Evolutionary conservation across 2,797 vertebrate species (phyloP).

Genomic region (Darevskia nairensis): DNA sequence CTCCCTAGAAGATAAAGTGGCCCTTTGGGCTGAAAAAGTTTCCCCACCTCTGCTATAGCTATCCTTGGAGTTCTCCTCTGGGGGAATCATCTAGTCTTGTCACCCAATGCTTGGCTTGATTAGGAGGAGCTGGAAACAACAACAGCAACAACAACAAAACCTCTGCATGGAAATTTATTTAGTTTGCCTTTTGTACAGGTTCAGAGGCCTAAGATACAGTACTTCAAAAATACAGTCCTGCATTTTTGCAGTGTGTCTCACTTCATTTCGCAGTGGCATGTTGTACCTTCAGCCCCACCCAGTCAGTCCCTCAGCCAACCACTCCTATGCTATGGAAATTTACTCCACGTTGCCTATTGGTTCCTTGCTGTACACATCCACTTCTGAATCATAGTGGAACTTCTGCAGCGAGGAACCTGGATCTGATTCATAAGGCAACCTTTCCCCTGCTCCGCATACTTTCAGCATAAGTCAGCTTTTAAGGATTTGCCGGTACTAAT

Average conservation of each 20-base stretch:
- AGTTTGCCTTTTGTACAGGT: neutral
- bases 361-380: neutral
- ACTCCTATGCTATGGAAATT: neutral
- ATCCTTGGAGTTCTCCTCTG: neutral
- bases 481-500: slow-evolving; percentile 20
- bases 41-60: no score
- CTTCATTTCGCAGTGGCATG: neutral
- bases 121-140: neutral
- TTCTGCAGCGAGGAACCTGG: neutral
- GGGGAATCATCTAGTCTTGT: neutral
- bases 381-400: slow-evolving; percentile 1
- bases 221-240: neutral
- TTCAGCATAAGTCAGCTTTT: slow-evolving; percentile 7
- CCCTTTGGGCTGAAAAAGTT: neutral
- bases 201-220: neutral
- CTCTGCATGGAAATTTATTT: neutral
- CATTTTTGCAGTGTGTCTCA: slow-evolving; percentile 22
- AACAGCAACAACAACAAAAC: neutral
- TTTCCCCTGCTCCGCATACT: neutral
- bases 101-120: neutral
- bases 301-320: neutral
- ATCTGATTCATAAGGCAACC: slow-evolving; percentile 6
- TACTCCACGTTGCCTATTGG: neutral
- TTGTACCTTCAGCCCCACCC: neutral
- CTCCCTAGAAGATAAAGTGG: no score